Percentiles rank a stretch among this genome's conserved stretches.
These are phyloP conservation scores for Drosophila varians DNA, from an alignment of 1,140 invertebrate genomes.

Conservation along the genomic window DNA sequence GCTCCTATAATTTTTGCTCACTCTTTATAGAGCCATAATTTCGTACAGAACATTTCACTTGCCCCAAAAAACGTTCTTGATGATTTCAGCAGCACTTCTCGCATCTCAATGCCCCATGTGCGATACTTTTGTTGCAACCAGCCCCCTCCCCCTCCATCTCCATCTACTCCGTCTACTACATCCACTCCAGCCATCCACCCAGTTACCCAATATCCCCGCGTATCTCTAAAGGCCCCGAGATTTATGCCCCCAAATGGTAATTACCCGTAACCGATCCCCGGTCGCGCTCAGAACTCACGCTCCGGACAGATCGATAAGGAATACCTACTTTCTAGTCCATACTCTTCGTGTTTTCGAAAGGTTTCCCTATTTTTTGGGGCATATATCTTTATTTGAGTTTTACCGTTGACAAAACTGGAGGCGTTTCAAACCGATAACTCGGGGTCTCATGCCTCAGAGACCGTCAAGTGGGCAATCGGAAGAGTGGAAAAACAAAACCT, in stretches of 20 bases:
- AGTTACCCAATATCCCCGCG: conserved; percentile 4
- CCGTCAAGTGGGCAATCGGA: conserved; percentile 5
- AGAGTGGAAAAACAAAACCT: too few relatives aligned
- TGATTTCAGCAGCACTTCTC: conserved; percentile 30
- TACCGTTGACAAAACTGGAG: conserved; percentile 53
- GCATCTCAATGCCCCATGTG: conserved; percentile 22
- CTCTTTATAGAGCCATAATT: conserved; percentile 19
- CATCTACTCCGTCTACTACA: too few relatives aligned
- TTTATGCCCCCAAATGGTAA: conserved; percentile 76
- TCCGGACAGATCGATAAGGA: conserved; percentile 45
- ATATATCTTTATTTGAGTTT: conserved; percentile 31
- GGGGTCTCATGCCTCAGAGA: neutral
- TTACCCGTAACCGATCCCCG: conserved; percentile 73
- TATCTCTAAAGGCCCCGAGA: conserved; percentile 51
- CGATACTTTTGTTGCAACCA: neutral
- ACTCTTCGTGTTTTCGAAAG: neutral
- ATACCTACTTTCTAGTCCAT: neutral
- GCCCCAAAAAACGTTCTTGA: conserved; percentile 17
- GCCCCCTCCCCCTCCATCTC: neutral
- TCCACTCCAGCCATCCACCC: too few relatives aligned
- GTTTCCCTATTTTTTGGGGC: neutral
- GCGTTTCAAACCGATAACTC: conserved; percentile 44
- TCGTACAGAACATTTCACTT: conserved; percentile 15
- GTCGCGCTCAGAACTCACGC: conserved; percentile 46
- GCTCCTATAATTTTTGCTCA: neutral